Conservation (phyloP, 2,797 vertebrate species). For the Ctenopoma kingsleyae region DNA sequence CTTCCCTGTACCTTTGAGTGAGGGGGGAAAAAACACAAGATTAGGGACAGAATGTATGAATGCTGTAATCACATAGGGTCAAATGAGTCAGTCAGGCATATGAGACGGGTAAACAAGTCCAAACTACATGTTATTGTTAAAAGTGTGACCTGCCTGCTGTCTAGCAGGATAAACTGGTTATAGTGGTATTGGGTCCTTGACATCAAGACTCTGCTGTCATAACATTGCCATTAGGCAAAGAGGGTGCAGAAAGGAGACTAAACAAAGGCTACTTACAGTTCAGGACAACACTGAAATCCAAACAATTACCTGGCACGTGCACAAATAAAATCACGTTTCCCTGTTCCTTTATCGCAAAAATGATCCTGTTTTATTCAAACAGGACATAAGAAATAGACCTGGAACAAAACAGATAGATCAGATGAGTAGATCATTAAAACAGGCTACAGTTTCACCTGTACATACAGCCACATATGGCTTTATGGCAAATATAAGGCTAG, state of each 20-base stretch:
- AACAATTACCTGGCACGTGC: constrained; percentile 22
- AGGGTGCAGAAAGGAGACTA: constrained; percentile 35
- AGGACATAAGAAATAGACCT: not conserved
- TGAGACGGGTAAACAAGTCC: constrained; percentile 74
- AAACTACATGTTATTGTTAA: constrained; percentile 72
- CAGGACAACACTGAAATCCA: constrained; percentile 11
- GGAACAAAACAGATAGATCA: not conserved
- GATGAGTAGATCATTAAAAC: too few species aligned
- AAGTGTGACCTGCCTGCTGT: constrained; percentile 49
- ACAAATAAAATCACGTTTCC: constrained; percentile 14
- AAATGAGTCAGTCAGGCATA: constrained; percentile 69
- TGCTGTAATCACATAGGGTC: constrained; percentile 38
- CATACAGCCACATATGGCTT: not conserved
- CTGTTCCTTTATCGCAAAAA: not conserved
- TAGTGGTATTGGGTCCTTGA: constrained; percentile 56
- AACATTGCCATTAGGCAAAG: constrained; percentile 42
- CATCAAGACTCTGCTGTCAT: constrained; percentile 37
- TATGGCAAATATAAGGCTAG: not conserved
- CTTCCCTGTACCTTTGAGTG: constrained; percentile 33
- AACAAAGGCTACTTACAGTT: constrained; percentile 23
- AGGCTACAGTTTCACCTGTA: too few species aligned
- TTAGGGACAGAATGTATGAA: constrained; percentile 27
- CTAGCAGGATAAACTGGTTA: constrained; percentile 70
- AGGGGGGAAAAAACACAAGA: constrained; percentile 23
- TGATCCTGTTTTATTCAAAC: not conserved